Evolutionary conservation across 2,113 vertebrate genomes (phyloP).

Genomic region (Hippopotamus amphibius): DNA sequence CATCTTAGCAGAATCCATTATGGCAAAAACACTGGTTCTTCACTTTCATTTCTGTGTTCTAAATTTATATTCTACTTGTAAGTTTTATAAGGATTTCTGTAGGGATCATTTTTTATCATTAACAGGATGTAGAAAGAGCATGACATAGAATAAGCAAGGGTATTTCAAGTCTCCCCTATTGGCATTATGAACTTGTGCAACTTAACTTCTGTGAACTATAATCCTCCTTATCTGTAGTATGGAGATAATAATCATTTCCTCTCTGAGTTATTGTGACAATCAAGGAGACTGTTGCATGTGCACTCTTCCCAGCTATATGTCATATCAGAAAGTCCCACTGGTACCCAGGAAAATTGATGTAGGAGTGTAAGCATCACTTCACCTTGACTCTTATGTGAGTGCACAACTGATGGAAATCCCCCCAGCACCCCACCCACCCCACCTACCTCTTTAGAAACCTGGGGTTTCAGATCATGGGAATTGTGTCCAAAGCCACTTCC

Average conservation of each 20-base stretch:
- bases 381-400: not conserved
- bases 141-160: not conserved
- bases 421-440: not conserved
- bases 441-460: not conserved
- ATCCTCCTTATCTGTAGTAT: not conserved
- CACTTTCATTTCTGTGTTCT: slow-evolving; percentile 35
- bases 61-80: not conserved
- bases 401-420: not conserved
- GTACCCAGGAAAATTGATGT: not conserved
- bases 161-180: not conserved
- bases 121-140: slow-evolving; percentile 13
- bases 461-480: not conserved
- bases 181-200: not conserved
- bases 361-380: not conserved
- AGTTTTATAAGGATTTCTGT: slow-evolving; percentile 22
- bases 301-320: not conserved
- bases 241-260: not conserved
- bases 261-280: not conserved
- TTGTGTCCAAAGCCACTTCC: not conserved
- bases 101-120: slow-evolving; percentile 36
- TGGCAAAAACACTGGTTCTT: not conserved
- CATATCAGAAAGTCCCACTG: not conserved
- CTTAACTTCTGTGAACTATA: not conserved
- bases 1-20: not conserved
- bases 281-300: not conserved